Conservation (phyloP, 2,888 invertebrate species). For the Cyrtodaria siliqua region DNA sequence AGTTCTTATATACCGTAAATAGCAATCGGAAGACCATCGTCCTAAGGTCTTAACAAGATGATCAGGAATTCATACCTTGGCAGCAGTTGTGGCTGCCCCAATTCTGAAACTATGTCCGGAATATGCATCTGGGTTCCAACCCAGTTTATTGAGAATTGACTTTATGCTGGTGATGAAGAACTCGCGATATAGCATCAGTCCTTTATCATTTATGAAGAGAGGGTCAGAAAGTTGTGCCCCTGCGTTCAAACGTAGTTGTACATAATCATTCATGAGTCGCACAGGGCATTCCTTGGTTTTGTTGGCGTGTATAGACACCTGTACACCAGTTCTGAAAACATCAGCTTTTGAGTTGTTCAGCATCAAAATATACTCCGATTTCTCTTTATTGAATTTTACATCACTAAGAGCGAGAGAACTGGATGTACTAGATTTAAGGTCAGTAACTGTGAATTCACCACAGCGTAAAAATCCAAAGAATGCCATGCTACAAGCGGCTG, state of each 20-base stretch:
- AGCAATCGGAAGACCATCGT: neutral
- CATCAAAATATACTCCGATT: neutral
- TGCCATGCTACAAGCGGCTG: neutral
- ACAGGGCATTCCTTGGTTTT: neutral
- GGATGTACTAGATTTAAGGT: neutral
- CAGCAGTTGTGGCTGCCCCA: slow-evolving; percentile 7
- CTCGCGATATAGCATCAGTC: neutral
- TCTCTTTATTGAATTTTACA: neutral
- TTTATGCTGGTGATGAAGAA: neutral
- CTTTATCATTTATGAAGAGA: neutral
- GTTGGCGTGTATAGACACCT: neutral
- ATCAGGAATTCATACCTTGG: too few relatives aligned
- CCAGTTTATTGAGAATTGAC: neutral
- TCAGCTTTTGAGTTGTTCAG: neutral
- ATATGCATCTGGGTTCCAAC: neutral
- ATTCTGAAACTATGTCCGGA: slow-evolving; percentile 4
- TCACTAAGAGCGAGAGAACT: neutral
- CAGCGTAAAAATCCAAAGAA: slow-evolving; percentile 2
- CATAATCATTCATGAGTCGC: neutral
- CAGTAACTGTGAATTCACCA: neutral
- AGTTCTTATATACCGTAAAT: neutral
- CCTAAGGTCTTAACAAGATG: neutral
- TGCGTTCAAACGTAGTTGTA: neutral
- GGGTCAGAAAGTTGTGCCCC: neutral
- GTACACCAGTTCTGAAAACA: neutral